Conservation (phyloP, 2,888 invertebrate genomes). For the Caprella mutica region DNA sequence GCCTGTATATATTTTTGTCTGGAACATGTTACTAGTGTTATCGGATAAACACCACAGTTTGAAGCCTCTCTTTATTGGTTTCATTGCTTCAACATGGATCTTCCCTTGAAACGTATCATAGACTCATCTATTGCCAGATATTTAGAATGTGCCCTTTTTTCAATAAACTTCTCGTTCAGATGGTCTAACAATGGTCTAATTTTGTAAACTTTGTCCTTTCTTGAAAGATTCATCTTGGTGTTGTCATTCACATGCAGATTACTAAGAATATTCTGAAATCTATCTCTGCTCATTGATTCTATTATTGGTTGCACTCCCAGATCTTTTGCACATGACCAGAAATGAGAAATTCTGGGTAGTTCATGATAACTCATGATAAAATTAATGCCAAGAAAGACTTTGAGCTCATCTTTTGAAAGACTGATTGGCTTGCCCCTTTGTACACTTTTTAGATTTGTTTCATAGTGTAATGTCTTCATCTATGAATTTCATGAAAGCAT, state of each 20-base stretch:
- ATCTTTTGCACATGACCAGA: not conserved
- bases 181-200: not conserved
- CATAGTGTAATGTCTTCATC: too few relatives aligned
- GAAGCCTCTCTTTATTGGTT: constrained; percentile 36
- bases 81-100: constrained; percentile 30
- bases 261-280: not conserved
- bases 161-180: not conserved
- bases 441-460: too few relatives aligned
- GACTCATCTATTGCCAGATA: constrained; percentile 26
- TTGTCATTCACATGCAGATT: constrained; percentile 8
- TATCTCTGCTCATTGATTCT: not conserved
- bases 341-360: not conserved
- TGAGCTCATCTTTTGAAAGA: not conserved
- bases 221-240: not conserved
- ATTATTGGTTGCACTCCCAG: not conserved
- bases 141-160: not conserved
- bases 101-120: constrained; percentile 37
- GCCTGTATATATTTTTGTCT: constrained; percentile 37
- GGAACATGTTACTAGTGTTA: constrained; percentile 34
- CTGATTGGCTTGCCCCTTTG: too few relatives aligned
- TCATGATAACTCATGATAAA: not conserved
- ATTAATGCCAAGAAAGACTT: not conserved
- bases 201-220: constrained; percentile 1
- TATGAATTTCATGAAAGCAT: too few relatives aligned
- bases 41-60: constrained; percentile 35